Base-by-base conservation (phyloP, 2,797 vertebrate species). In the Naso thynnoides region DNA sequence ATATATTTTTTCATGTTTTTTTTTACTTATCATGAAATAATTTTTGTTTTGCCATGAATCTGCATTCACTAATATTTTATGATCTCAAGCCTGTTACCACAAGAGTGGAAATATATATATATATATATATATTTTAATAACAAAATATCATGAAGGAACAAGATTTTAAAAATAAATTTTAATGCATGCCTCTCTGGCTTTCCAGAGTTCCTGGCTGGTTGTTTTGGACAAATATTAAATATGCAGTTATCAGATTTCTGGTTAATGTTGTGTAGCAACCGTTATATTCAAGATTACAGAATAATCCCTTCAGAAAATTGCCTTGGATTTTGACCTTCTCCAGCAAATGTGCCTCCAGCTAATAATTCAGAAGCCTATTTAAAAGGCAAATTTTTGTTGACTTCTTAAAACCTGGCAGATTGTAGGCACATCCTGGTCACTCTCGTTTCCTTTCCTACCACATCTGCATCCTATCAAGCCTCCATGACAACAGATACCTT, bases 211-310 rank as follows among this genome's bases (percentile, higher is more conserved):
- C 38, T 2, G 10, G 15, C 54, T 36, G 21, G 49, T 18, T 52
- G 26, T 13, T 47, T 47, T 47, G 24, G 14, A 26, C 26, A 60
- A 62, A 62, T 62, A 24, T 26, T 49, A 39, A 53, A 18, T n/a
- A n/a, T 33, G 27, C n/a, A 6, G 52, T 18, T 33, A 53, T 16
- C 5, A 19, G 15, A 50, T 50, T n/a, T 45, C 33, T 16, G 19
- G 2, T 67, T 33, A 8, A 38, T 27, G 3, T 8, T 24, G 1
- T 21, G 4, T 27, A 68, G 53, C 19, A 47, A 42, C 24, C 6
- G 6, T 56, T 45, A 55, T 26, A 10, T 14, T 44, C 18, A 45
- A 39, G 1, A 39, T 23, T 49, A 11, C 41, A 31, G 33, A 63
- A 36, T 36, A 49, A 14, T 38, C 6, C 6, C 18, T 19, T 9